Percentiles rank a stretch among this genome's conserved stretches.
Evolutionary conservation across 2,888 invertebrate species (phyloP).

Genomic region (Pardosa pseudoannulata): DNA sequence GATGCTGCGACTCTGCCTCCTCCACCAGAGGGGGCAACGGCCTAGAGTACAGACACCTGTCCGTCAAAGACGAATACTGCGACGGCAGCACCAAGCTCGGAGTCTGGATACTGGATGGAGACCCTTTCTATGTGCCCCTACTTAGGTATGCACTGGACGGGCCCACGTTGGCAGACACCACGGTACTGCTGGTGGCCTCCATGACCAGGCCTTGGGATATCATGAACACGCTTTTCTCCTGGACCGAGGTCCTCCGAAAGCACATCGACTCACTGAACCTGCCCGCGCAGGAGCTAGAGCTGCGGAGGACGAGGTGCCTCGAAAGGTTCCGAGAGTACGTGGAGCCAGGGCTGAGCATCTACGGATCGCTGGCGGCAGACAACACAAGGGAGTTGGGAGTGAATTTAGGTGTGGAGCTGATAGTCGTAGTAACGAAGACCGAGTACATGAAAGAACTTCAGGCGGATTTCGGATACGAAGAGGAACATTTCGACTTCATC

Average conservation of each 20-base stretch:
- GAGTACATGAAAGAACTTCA: slow-evolving; percentile 97
- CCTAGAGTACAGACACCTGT: slow-evolving; percentile 93
- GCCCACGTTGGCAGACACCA: slow-evolving; percentile 92
- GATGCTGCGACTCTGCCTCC: slow-evolving; percentile 93
- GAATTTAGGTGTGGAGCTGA: slow-evolving; percentile 96
- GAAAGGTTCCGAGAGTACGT: slow-evolving; percentile 96
- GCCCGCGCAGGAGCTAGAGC: neutral
- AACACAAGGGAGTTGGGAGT: slow-evolving; percentile 81
- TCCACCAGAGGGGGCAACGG: slow-evolving; percentile 98
- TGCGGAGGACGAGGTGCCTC: slow-evolving; percentile 82
- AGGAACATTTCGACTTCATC: slow-evolving; percentile 99
- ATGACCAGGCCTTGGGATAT: slow-evolving; percentile 98
- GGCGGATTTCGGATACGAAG: slow-evolving; percentile 97
- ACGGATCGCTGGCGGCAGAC: slow-evolving; percentile 29
- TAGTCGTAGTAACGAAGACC: slow-evolving; percentile 97
- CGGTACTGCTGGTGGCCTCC: slow-evolving; percentile 94
- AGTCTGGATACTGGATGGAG: slow-evolving; percentile 98
- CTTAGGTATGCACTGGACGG: slow-evolving; percentile 93
- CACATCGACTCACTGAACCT: slow-evolving; percentile 88
- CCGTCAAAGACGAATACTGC: slow-evolving; percentile 97
- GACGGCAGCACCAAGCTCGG: slow-evolving; percentile 96
- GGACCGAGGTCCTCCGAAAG: slow-evolving; percentile 89
- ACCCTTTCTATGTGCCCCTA: slow-evolving; percentile 93
- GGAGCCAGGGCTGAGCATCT: slow-evolving; percentile 93
- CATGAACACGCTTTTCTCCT: slow-evolving; percentile 93